Evolutionary conservation across 2,888 invertebrate genomes (phyloP).

Genomic region (Creontiades dilutus): DNA sequence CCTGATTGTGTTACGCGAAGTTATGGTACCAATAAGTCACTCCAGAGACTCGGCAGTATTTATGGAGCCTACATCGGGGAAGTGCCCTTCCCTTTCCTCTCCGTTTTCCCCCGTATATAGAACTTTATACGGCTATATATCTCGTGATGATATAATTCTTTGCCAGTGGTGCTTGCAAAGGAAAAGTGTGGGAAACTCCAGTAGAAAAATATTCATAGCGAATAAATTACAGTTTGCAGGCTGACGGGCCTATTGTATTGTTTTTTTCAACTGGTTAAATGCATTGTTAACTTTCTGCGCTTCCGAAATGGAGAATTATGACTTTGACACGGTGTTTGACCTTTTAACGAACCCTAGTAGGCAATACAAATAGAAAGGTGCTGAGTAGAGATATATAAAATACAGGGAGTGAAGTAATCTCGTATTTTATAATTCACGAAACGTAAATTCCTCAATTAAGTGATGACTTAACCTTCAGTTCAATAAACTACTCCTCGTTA

Average conservation of each 20-base stretch:
- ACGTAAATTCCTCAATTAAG: background rate
- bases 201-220: slow-evolving; percentile 65
- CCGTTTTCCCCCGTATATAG: slow-evolving; percentile 29
- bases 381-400: background rate
- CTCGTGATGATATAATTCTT: slow-evolving; percentile 61
- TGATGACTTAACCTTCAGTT: too few species aligned
- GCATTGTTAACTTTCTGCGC: slow-evolving; percentile 59
- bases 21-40: slow-evolving; percentile 67
- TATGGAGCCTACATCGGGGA: slow-evolving; percentile 54
- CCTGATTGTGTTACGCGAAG: slow-evolving; percentile 66
- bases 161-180: slow-evolving; percentile 42
- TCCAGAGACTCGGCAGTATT: slow-evolving; percentile 46
- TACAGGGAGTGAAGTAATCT: background rate
- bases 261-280: slow-evolving; percentile 65
- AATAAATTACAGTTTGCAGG: slow-evolving; percentile 58
- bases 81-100: slow-evolving; percentile 23
- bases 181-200: slow-evolving; percentile 65
- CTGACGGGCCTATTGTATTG: slow-evolving; percentile 53
- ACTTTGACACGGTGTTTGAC: slow-evolving; percentile 44
- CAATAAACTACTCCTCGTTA: background rate
- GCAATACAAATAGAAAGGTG: background rate
- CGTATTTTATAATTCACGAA: background rate
- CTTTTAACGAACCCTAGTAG: slow-evolving; percentile 32
- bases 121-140: slow-evolving; percentile 67
- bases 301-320: slow-evolving; percentile 47